Conservation (phyloP, 1,140 invertebrate species). For the Drosophila pseudoananassae region DNA sequence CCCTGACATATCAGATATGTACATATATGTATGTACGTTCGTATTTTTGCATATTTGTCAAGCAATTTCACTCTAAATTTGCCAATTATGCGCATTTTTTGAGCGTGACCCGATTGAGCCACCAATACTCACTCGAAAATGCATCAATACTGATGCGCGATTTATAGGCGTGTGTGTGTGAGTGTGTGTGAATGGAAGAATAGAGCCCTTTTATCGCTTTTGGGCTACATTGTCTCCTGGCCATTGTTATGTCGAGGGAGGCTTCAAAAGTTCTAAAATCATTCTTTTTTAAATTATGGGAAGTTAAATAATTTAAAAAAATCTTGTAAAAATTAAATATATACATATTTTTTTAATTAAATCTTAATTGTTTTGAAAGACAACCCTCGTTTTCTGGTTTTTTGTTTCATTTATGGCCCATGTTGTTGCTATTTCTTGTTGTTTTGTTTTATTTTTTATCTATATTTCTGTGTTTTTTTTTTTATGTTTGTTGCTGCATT, state of each 20-base stretch:
- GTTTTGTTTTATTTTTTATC: neutral
- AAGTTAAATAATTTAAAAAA: neutral
- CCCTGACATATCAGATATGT: neutral
- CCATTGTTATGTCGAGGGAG: conserved; percentile 55
- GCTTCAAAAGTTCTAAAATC: neutral
- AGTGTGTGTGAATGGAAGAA: conserved; percentile 15
- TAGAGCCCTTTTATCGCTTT: conserved; percentile 45
- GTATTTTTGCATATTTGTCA: conserved; percentile 69
- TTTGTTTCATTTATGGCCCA: conserved; percentile 1
- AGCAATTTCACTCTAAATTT: conserved; percentile 74
- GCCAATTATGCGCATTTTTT: conserved; percentile 77
- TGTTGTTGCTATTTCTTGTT: conserved; percentile 4
- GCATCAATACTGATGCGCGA: conserved; percentile 10
- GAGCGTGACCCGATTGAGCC: conserved; percentile 68
- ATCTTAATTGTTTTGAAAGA: neutral
- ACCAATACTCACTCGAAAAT: conserved; percentile 23
- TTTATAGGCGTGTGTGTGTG: conserved; percentile 6
- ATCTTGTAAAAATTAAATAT: no score
- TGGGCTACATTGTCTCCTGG: conserved; percentile 59
- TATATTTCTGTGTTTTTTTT: neutral
- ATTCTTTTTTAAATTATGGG: neutral
- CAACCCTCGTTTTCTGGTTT: conserved; percentile 5
- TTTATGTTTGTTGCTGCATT: conserved; percentile 13
- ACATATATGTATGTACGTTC: no score
- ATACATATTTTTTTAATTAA: no score